Base-by-base conservation (phyloP, 1,140 invertebrate species). In the Trichogramma pretiosum region DNA sequence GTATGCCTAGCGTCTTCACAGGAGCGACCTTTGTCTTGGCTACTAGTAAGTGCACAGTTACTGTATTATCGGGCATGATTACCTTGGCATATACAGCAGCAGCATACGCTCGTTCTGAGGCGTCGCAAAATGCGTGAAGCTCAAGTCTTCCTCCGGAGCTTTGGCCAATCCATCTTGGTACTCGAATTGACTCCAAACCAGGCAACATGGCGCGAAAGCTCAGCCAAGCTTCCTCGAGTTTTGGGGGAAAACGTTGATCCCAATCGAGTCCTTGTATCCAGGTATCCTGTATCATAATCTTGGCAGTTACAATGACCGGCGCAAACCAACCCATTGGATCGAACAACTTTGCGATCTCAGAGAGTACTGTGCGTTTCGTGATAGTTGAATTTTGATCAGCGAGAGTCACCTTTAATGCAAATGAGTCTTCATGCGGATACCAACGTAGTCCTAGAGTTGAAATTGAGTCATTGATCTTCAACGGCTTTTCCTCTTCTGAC, bases 1-100 rank as follows among this genome's bases (percentile, higher is more conserved):
- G 74, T 23, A 78, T 57, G 11, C 67, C 65, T 10, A 54, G 19
- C 17, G 26, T 22, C 34, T 50, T 50, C 1, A 50, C 10, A 4
- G 48, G 46, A 1, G 53, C 39, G 11, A 54, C 48, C 1, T 46
- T 36, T 3, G 47, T 45, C 18, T 48, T 54, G 3, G 46, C 37
- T n/a, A 45, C 48, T 4, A 50, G 17, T 26, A 54, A 44, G 18
- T 34, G 30, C 14, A 42, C 13, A 2, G 30, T 14, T 17, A 17
- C 5, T 7, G n/a, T 16, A 3, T 17, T 21, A 23, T 40, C 2
- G 5, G n/a, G n/a, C n/a, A n/a, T n/a, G n/a, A n/a, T n/a, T n/a
- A n/a, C n/a, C 33, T 5, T 5, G 5, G 14, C 8, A 16, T 35
- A 35, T 5, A n/a, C n/a, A n/a, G n/a, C n/a, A n/a, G n/a, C n/a